A percentile compares a stretch with the other conserved stretches of the same genome.
phyloP scores from a whole-genome alignment of 2,797 vertebrate species.

The Dryobates pubescens region DNA sequence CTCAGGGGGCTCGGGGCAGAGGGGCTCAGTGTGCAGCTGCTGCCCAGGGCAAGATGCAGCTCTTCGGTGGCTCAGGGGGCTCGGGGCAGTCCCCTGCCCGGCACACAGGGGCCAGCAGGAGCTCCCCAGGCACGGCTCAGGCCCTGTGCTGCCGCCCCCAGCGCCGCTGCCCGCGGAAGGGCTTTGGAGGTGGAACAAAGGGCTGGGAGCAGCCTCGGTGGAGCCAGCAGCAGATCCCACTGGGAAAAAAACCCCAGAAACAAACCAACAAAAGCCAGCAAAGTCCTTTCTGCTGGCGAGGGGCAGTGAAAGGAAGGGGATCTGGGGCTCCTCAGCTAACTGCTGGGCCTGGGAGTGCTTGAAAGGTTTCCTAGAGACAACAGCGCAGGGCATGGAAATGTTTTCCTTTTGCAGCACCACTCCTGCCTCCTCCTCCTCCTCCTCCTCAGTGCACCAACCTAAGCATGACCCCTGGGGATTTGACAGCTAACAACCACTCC shows the following conservation, averaged over 20 bases:
- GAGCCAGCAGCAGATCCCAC: constrained; percentile 3
- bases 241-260: neutral
- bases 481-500: constrained; percentile 22
- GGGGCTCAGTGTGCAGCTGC: neutral
- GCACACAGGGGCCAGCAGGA: neutral
- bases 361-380: constrained; percentile 53
- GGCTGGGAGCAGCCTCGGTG: neutral
- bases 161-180: neutral
- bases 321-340: constrained; percentile 18
- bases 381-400: constrained; percentile 12
- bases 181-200: neutral
- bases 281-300: neutral
- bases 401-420: neutral
- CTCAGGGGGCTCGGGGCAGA: neutral
- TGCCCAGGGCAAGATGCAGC: neutral
- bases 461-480: neutral
- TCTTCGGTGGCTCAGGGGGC: neutral
- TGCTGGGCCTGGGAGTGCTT: constrained; percentile 28
- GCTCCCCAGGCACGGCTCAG: neutral
- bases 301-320: constrained; percentile 10
- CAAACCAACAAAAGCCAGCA: neutral
- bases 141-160: neutral
- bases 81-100: neutral
- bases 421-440: neutral
- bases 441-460: constrained; percentile 6